phyloP scores from a whole-genome alignment of 1,140 invertebrate genomes.

The Acarapis woodi region DNA sequence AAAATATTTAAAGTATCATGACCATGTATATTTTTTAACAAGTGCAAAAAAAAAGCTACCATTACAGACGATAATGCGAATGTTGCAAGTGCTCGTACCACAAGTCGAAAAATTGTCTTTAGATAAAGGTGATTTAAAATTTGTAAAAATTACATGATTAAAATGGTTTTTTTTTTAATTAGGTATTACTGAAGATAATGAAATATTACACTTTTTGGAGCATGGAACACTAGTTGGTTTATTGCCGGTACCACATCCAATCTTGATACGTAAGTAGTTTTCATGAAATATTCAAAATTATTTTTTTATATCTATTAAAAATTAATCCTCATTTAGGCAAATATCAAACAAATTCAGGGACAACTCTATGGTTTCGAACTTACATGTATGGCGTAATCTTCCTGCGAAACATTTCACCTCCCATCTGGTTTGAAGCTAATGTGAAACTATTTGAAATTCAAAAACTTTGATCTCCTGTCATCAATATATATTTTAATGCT shows the following conservation, averaged over 20 bases:
- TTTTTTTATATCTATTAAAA: too few species aligned
- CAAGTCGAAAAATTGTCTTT: constrained; percentile 99
- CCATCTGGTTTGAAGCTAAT: constrained; percentile 97
- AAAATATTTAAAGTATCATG: too few species aligned
- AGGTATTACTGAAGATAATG: constrained; percentile 90
- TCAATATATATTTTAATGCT: neutral
- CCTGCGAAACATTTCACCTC: constrained; percentile 84
- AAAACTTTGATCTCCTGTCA: constrained; percentile 10
- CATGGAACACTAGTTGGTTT: constrained; percentile 92
- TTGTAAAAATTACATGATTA: constrained; percentile 10
- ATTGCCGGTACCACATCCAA: constrained; percentile 92
- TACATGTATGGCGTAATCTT: constrained; percentile 99
- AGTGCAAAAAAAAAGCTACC: constrained; percentile 88
- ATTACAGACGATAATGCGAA: constrained; percentile 90
- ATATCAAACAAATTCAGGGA: constrained; percentile 79
- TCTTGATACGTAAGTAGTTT: constrained; percentile 82
- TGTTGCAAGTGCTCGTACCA: constrained; percentile 89
- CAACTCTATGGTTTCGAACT: constrained; percentile 93
- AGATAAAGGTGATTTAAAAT: constrained; percentile 41
- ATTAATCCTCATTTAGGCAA: too few species aligned
- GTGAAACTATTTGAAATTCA: constrained; percentile 96
- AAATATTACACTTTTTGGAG: constrained; percentile 94
- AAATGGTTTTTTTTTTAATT: constrained; percentile 6
- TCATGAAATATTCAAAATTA: too few species aligned
- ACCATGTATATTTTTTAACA: too few species aligned